Conservation (phyloP, 2,888 invertebrate genomes). For the Parochlus steinenii region DNA sequence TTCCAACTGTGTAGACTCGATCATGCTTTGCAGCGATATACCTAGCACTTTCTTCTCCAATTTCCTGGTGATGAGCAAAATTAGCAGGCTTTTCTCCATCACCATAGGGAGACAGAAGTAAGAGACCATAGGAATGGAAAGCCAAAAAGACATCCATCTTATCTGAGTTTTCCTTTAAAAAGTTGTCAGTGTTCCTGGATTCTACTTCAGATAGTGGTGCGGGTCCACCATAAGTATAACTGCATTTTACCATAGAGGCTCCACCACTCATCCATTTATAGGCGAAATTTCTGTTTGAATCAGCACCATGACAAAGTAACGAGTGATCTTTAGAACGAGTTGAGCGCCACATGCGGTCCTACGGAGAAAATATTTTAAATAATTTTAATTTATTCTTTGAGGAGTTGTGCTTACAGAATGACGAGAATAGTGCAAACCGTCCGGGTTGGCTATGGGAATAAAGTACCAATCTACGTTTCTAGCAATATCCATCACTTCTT, state of each 20-base stretch:
- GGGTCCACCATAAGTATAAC: slow-evolving; percentile 35
- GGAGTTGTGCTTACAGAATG: too few species aligned
- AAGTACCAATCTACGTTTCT: slow-evolving; percentile 59
- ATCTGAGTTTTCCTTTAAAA: slow-evolving; percentile 21
- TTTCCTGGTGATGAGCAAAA: slow-evolving; percentile 31
- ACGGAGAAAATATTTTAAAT: slow-evolving; percentile 17
- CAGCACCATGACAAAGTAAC: slow-evolving; percentile 32
- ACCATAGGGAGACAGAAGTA: slow-evolving; percentile 35
- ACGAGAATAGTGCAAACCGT: slow-evolving; percentile 50
- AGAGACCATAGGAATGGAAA: slow-evolving; percentile 40
- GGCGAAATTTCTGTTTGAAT: slow-evolving; percentile 43
- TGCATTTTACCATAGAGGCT: slow-evolving; percentile 31
- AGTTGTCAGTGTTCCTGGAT: slow-evolving; percentile 28
- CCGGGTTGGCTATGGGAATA: slow-evolving; percentile 54
- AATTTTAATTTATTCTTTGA: slow-evolving; percentile 40
- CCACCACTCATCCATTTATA: slow-evolving; percentile 36
- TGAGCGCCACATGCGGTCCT: slow-evolving; percentile 1
- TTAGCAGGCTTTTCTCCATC: too few species aligned
- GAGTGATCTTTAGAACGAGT: slow-evolving; percentile 20
- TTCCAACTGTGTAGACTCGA: slow-evolving; percentile 43
- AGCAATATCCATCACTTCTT: slow-evolving; percentile 37
- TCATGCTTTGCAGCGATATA: slow-evolving; percentile 30
- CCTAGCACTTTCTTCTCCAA: slow-evolving; percentile 26
- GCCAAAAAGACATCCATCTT: slow-evolving; percentile 4
- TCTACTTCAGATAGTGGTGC: slow-evolving; percentile 38